phyloP scores from a whole-genome alignment of 2,113 vertebrate species.

The Amphiprion percula region DNA sequence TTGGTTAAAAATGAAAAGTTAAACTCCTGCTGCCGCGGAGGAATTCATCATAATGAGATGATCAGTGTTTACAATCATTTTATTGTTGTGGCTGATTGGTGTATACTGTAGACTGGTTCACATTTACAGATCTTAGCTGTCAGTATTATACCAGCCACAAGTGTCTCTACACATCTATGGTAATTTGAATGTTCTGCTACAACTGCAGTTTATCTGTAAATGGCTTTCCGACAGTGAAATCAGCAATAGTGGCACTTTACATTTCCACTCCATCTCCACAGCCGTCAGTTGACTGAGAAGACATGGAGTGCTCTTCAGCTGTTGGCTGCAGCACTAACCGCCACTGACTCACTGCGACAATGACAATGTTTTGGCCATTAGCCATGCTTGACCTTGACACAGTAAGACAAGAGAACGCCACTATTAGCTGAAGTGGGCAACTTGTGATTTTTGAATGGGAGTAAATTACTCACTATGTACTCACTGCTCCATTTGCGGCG shows the following conservation, averaged over 20 bases:
- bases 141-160: not conserved
- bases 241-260: slow-evolving; percentile 63
- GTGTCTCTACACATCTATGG: slow-evolving; percentile 1
- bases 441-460: slow-evolving; percentile 39
- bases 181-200: slow-evolving; percentile 17
- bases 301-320: slow-evolving; percentile 62
- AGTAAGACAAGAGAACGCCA: slow-evolving; percentile 44
- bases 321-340: slow-evolving; percentile 47
- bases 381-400: slow-evolving; percentile 70
- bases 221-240: slow-evolving; percentile 60
- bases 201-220: slow-evolving; percentile 44
- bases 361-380: slow-evolving; percentile 71
- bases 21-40: too few relatives aligned
- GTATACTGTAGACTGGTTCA: not conserved
- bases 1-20: too few relatives aligned
- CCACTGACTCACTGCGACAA: slow-evolving; percentile 59
- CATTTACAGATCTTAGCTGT: slow-evolving; percentile 5
- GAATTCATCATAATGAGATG: too few relatives aligned
- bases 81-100: not conserved
- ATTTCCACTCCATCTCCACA: slow-evolving; percentile 64
- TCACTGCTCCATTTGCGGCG: slow-evolving; percentile 6
- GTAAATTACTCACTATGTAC: slow-evolving; percentile 34
- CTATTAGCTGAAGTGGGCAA: slow-evolving; percentile 57
- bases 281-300: slow-evolving; percentile 56
- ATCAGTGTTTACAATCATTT: too few relatives aligned